Base-by-base conservation (phyloP, 53 echinoderm and acorn worm genomes). In the Patiria pectinifera region DNA sequence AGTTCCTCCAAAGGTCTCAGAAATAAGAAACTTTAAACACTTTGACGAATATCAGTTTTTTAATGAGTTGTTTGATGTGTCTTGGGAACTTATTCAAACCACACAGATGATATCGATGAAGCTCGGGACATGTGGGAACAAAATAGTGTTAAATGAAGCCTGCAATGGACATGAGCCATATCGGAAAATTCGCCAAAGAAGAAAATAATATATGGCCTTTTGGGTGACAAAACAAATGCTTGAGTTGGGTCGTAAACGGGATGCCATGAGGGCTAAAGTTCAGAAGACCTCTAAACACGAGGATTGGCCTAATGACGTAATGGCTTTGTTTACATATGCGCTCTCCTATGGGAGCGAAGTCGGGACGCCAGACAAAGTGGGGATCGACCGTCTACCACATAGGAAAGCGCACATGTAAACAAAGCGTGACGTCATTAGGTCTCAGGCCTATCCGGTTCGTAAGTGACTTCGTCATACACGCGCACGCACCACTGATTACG, bases 221-320 rank as follows among this genome's bases (percentile, higher is more conserved):
- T 25, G 76, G 76, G 76, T 76, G 22, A 76, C 76, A 25, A 76
- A 76, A 76, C n/a, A 76, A 76, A 76, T 76, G 76, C 76, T 76
- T 76, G 71, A 71, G 19, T 15, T 71, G 23, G 71, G 16, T 71
- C 71, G 71, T 24, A 76, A 76, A 76, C 26, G 76, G 26, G 25
- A 76, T 76, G 76, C 76, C 25, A 76, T 76, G 76, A 76, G 25
- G 44, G 25, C 76, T 76, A 76, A 24, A 43, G 76, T 3, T 23
- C 76, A 76, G 35, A 76, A 76, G 44, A 76, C 76, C 5, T 76
- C 76, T 0, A 5, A 76, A 4, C 4, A 25, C 8, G 76, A 76
- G 11, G 76, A 76, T 43, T 76, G 76, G 76, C 35, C 35, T 35
- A 35, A 35, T 35, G 35, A 35, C 35, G 35, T 1, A 35, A 35